Conservation (phyloP, 2,113 vertebrate species). For the Mastomys natalensis region DNA sequence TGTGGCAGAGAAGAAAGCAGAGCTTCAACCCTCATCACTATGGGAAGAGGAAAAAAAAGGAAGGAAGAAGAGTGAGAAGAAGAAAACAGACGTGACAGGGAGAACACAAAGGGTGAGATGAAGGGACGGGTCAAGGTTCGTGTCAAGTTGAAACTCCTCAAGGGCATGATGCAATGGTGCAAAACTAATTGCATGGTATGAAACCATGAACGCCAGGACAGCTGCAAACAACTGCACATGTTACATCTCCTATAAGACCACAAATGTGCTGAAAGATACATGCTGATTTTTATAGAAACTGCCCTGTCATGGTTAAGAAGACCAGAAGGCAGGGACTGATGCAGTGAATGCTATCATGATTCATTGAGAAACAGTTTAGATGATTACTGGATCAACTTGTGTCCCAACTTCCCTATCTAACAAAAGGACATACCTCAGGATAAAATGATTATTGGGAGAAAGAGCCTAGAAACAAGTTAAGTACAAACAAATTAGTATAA, state of each 20-base stretch:
- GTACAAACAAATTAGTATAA: not conserved
- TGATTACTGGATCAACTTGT: not conserved
- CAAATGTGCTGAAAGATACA: not conserved
- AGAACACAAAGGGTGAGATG: not conserved
- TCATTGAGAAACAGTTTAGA: not conserved
- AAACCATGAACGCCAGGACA: not conserved
- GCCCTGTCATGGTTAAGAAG: not conserved
- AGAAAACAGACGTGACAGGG: not conserved
- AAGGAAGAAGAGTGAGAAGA: not conserved
- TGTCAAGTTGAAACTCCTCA: not conserved
- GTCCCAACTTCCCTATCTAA: not conserved
- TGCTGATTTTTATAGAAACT: not conserved
- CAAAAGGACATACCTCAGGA: not conserved
- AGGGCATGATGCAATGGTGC: not conserved
- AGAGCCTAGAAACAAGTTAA: not conserved
- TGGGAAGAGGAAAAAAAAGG: not conserved
- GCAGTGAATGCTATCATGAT: too few relatives aligned
- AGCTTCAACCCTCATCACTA: not conserved
- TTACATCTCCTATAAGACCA: not conserved
- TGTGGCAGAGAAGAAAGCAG: not conserved
- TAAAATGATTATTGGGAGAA: constrained; percentile 8
- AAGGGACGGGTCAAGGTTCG: not conserved
- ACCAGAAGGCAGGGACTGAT: not conserved
- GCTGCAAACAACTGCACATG: not conserved
- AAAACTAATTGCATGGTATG: not conserved